These are phyloP conservation scores for Tangara arthus DNA, from an alignment of 2,797 vertebrate species.

Conservation along the genomic window DNA sequence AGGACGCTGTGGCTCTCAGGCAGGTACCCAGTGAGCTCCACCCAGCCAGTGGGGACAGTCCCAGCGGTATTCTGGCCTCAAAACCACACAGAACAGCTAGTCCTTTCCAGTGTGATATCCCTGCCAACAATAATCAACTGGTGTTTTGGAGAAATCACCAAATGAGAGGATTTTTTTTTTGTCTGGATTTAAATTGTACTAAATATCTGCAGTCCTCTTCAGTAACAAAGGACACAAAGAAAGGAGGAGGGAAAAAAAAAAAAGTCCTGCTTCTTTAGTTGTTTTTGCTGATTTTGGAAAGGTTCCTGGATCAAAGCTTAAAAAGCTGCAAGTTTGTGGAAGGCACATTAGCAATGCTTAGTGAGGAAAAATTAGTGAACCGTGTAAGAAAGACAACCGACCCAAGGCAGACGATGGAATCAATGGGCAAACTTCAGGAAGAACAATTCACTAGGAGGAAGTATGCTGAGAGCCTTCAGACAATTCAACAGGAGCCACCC, in stretches of 20 bases:
- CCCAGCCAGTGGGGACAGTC: not conserved
- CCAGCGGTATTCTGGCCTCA: slow-evolving; percentile 4
- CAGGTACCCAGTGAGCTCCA: not conserved
- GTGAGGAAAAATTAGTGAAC: not conserved
- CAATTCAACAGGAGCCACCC: slow-evolving; percentile 10
- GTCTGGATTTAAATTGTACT: slow-evolving; percentile 16
- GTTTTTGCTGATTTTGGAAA: slow-evolving; percentile 38
- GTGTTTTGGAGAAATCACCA: slow-evolving; percentile 35
- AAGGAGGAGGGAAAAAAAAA: fast-evolving
- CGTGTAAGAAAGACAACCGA: not conserved
- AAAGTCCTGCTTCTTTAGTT: not conserved
- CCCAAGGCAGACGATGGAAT: not conserved
- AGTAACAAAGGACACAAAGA: slow-evolving; percentile 21
- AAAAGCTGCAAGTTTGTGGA: slow-evolving; percentile 10
- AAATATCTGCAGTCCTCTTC: slow-evolving; percentile 32
- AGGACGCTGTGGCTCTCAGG: not conserved
- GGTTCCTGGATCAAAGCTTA: slow-evolving; percentile 35
- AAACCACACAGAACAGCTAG: slow-evolving; percentile 34
- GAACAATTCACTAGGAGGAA: slow-evolving; percentile 17
- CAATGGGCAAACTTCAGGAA: not conserved
- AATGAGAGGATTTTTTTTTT: not conserved
- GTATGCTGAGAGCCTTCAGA: not conserved
- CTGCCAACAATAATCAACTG: slow-evolving; percentile 52
- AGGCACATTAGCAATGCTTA: slow-evolving; percentile 11
- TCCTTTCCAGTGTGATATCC: slow-evolving; percentile 21